Evolutionary conservation across 2,113 vertebrate species (phyloP).

Genomic region (Tachysurus vachellii): DNA sequence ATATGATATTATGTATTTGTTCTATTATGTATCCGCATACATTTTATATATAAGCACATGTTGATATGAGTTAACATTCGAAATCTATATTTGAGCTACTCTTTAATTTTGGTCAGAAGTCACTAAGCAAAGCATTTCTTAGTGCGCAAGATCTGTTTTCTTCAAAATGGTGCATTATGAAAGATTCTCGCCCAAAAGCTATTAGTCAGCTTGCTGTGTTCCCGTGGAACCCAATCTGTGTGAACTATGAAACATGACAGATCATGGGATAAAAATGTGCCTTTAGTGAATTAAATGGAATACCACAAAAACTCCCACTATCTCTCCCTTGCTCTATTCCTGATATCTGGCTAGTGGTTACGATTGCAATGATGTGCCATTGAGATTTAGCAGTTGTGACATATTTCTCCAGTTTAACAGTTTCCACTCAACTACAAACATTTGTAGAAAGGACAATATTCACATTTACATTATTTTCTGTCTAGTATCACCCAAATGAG

Average conservation of each 20-base stretch:
- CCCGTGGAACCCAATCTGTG: not conserved
- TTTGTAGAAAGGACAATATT: no score
- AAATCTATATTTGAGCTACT: not conserved
- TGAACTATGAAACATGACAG: slow-evolving; percentile 13
- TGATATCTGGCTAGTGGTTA: slow-evolving; percentile 47
- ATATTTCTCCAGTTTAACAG: slow-evolving; percentile 18
- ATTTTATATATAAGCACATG: not conserved
- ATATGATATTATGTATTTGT: not conserved
- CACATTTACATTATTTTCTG: no score
- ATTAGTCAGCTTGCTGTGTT: not conserved
- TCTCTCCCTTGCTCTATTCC: slow-evolving; percentile 26
- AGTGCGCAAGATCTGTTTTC: not conserved
- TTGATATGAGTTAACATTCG: not conserved
- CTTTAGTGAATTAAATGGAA: slow-evolving; percentile 12
- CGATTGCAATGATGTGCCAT: slow-evolving; percentile 44
- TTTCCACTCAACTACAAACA: no score
- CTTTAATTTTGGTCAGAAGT: not conserved
- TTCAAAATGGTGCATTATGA: not conserved
- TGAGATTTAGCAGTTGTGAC: slow-evolving; percentile 55
- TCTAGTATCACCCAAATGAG: not conserved
- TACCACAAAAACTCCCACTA: slow-evolving; percentile 16
- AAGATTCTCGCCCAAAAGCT: not conserved
- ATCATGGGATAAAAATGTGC: slow-evolving; percentile 14
- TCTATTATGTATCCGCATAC: no score
- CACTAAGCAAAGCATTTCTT: not conserved